Percentiles rank a stretch among this genome's conserved stretches.
Conservation (phyloP, 2,888 invertebrate genomes). For the Aphelenchoides bicaudatus region DNA sequence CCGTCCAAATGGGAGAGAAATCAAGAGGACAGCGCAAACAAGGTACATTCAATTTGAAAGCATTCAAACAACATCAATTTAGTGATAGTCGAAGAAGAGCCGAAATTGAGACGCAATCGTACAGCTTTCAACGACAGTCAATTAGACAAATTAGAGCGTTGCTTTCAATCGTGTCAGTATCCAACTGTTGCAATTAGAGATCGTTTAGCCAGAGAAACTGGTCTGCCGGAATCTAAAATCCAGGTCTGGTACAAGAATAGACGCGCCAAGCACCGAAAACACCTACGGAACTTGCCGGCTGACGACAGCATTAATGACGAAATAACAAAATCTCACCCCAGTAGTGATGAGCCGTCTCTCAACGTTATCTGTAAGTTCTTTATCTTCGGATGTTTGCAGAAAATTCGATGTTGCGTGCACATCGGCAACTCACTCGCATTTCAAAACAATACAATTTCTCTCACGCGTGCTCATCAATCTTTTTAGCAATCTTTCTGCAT, state of each 20-base stretch:
- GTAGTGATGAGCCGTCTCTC: too few species aligned
- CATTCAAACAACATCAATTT: not conserved
- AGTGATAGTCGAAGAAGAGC: constrained; percentile 5
- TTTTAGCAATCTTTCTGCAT: too few species aligned
- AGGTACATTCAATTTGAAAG: too few species aligned
- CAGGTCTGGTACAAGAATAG: constrained; percentile 36
- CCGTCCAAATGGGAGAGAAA: not conserved
- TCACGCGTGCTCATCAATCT: too few species aligned
- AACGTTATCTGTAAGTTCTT: too few species aligned
- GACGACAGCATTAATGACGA: constrained; percentile 4
- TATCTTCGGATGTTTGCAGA: too few species aligned
- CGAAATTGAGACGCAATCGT: constrained; percentile 25
- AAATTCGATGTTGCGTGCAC: too few species aligned
- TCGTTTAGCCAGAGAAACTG: constrained; percentile 28
- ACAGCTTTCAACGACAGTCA: constrained; percentile 34
- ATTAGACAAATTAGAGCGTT: constrained; percentile 34
- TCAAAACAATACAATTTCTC: too few species aligned
- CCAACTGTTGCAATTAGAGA: constrained; percentile 31
- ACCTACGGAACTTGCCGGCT: constrained; percentile 32
- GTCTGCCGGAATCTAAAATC: constrained; percentile 31
- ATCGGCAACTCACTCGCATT: too few species aligned
- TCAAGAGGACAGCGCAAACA: too few species aligned
- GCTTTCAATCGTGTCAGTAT: constrained; percentile 32
- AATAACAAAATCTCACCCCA: too few species aligned
- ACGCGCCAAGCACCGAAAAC: constrained; percentile 33